Evolutionary conservation across 2,888 invertebrate species (phyloP).

Genomic region (Zhengitettix transpicula): DNA sequence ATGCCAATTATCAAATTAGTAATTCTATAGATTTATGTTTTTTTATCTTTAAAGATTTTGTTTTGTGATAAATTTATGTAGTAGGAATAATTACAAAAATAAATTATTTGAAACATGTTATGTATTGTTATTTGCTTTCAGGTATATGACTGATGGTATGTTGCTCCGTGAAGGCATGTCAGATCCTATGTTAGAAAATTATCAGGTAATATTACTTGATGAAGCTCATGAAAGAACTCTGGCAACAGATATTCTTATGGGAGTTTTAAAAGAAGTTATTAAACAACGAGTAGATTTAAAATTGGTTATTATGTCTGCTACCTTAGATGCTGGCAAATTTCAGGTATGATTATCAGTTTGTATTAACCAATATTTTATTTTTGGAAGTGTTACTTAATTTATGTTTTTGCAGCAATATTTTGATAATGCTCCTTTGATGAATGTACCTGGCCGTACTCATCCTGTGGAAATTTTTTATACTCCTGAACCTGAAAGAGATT

Average conservation of each 20-base stretch:
- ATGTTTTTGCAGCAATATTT: slow-evolving; percentile 64
- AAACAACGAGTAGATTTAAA: slow-evolving; percentile 85
- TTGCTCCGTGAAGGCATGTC: slow-evolving; percentile 97
- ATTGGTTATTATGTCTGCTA: slow-evolving; percentile 98
- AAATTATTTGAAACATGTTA: background rate
- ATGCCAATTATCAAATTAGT: background rate
- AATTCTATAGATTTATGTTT: background rate
- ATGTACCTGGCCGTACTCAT: slow-evolving; percentile 90
- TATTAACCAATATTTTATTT: no score
- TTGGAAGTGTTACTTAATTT: background rate
- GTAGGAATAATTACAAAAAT: background rate
- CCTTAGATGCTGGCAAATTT: slow-evolving; percentile 97
- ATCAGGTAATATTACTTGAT: slow-evolving; percentile 89
- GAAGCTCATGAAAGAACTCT: slow-evolving; percentile 98
- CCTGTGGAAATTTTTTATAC: slow-evolving; percentile 98
- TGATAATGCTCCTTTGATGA: slow-evolving; percentile 95
- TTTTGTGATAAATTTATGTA: background rate
- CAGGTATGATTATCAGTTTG: slow-evolving; percentile 29
- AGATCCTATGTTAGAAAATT: slow-evolving; percentile 91
- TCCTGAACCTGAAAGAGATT: slow-evolving; percentile 94
- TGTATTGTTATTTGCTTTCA: slow-evolving; percentile 17
- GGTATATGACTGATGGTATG: slow-evolving; percentile 99
- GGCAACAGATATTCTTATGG: slow-evolving; percentile 98
- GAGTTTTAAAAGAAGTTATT: slow-evolving; percentile 91
- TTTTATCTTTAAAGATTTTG: background rate